These are phyloP conservation scores for Melieria picta DNA, from an alignment of 2,888 invertebrate genomes.

Conservation along the genomic window DNA sequence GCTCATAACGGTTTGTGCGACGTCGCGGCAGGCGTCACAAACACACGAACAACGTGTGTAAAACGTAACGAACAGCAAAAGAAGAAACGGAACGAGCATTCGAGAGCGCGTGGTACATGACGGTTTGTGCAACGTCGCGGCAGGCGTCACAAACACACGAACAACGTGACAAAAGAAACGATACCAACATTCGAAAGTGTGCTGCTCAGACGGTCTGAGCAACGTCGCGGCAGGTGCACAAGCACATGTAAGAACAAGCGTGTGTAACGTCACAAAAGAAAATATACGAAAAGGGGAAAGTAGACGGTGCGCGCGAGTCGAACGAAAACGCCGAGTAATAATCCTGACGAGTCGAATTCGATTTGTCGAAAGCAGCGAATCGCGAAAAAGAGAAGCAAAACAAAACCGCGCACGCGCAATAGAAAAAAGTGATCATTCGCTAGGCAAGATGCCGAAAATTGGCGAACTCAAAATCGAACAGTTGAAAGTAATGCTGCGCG, in stretches of 20 bases:
- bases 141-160: conserved; percentile 15
- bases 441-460: neutral
- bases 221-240: conserved; percentile 9
- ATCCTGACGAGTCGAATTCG: no score
- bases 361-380: neutral
- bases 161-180: conserved; percentile 6
- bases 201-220: neutral
- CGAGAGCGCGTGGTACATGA: no score
- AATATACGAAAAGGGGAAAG: neutral
- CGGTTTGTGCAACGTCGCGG: conserved; percentile 10
- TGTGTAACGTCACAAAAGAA: neutral
- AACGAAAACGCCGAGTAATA: no score
- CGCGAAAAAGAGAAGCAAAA: neutral
- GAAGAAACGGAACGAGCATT: neutral
- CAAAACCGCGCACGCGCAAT: neutral
- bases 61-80: conserved; percentile 16
- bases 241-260: neutral
- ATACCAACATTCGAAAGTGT: neutral
- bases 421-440: neutral
- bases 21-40: conserved; percentile 13
- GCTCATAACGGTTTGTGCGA: neutral
- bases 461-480: neutral
- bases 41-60: conserved; percentile 16
- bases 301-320: no score
- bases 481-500: neutral